Percentiles rank a stretch among this genome's conserved stretches.
Evolutionary conservation across 2,113 vertebrate genomes (phyloP).

Genomic region (Tupaia chinensis): DNA sequence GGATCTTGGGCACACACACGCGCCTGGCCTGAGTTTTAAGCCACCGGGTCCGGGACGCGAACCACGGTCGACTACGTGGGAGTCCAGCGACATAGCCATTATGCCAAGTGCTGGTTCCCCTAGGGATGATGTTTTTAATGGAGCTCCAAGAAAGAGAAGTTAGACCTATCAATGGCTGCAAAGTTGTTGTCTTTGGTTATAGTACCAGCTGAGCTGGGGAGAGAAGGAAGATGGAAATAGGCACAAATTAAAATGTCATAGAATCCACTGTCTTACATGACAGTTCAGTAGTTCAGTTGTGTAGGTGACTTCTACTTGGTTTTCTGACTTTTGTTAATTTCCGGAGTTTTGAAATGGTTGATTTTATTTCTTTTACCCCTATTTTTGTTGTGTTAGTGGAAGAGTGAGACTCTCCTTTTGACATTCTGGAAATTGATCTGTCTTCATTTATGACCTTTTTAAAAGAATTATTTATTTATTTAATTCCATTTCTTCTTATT

Average conservation of each 20-base stretch:
- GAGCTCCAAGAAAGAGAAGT: background rate
- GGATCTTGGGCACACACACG: no score
- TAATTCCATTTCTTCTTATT: no score
- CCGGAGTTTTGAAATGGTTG: background rate
- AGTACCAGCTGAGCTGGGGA: background rate
- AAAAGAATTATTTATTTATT: no score
- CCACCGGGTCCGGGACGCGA: no score
- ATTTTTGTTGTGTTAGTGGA: background rate
- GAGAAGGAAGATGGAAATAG: background rate
- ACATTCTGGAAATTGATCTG: background rate
- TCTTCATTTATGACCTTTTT: no score
- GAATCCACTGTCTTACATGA: background rate
- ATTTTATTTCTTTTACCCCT: background rate
- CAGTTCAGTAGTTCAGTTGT: background rate
- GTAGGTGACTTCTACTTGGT: background rate
- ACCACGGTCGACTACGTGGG: no score
- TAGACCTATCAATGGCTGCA: background rate
- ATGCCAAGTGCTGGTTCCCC: no score
- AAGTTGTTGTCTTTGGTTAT: background rate
- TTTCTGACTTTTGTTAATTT: slow-evolving; percentile 1
- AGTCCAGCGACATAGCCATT: no score
- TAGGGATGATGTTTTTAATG: background rate
- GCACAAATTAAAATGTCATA: background rate
- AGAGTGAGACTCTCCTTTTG: background rate
- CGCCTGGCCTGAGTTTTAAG: no score